A percentile compares a stretch with the other conserved stretches of the same genome.
phyloP scores from a whole-genome alignment of 2,797 vertebrate species.

The Squalus acanthias region DNA sequence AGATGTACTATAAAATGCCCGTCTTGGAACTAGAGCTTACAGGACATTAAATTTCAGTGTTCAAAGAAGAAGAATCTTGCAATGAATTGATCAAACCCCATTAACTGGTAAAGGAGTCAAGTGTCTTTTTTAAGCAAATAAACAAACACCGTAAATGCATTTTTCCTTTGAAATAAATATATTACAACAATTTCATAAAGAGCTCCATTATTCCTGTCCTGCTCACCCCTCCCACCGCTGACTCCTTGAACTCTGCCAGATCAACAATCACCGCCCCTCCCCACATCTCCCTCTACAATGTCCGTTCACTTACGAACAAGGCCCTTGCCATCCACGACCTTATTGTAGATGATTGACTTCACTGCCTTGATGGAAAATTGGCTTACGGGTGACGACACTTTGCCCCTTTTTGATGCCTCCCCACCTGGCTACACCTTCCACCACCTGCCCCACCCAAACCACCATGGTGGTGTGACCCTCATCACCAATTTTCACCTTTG shows the following conservation, averaged over 20 bases:
- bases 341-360: background rate
- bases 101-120: background rate
- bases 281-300: background rate
- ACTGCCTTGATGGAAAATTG: background rate
- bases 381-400: background rate
- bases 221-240: background rate
- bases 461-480: background rate
- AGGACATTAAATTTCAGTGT: background rate
- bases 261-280: background rate
- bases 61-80: background rate
- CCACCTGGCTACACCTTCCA: background rate
- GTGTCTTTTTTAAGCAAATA: background rate
- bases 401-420: background rate
- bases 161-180: background rate
- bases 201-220: background rate
- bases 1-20: background rate
- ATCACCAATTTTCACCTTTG: background rate
- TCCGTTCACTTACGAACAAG: background rate
- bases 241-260: too few relatives aligned
- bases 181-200: background rate
- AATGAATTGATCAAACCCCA: background rate
- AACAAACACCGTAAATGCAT: background rate
- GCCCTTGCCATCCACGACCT: background rate
- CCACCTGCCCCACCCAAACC: background rate
- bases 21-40: background rate